A percentile compares a stretch with the other conserved stretches of the same genome.
phyloP scores from a whole-genome alignment of 1,140 invertebrate species.

The Lysiphlebus fabarum region DNA sequence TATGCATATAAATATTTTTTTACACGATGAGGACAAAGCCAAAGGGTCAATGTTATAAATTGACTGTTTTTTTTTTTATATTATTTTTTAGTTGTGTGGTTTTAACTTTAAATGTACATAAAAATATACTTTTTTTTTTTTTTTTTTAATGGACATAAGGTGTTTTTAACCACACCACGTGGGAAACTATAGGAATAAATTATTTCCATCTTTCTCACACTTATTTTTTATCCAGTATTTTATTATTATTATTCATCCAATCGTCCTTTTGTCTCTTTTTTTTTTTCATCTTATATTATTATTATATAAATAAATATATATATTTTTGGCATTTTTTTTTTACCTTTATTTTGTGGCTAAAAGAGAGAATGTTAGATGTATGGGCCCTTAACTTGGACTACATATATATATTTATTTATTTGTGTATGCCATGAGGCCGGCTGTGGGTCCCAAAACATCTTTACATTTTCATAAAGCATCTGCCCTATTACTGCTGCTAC shows the following conservation, averaged over 20 bases:
- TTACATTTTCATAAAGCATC: slow-evolving; percentile 48
- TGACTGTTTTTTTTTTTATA: too few species aligned
- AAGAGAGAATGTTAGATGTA: not conserved
- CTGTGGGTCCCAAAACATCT: slow-evolving; percentile 35
- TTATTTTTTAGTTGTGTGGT: too few species aligned
- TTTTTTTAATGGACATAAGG: slow-evolving; percentile 20
- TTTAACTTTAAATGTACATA: not conserved
- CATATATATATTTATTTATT: slow-evolving; percentile 14
- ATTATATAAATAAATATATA: too few species aligned
- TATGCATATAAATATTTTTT: too few species aligned
- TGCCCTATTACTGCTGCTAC: slow-evolving; percentile 40
- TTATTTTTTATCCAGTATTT: not conserved
- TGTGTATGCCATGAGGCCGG: slow-evolving; percentile 30
- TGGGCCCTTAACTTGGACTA: not conserved
- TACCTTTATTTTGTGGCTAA: not conserved
- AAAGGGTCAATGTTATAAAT: too few species aligned
- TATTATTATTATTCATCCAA: not conserved
- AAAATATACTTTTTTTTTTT: too few species aligned
- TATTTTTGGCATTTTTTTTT: slow-evolving; percentile 3
- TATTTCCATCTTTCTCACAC: slow-evolving; percentile 15
- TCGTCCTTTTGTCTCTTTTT: not conserved
- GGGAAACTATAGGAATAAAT: slow-evolving; percentile 25
- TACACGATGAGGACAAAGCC: too few species aligned
- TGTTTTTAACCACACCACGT: slow-evolving; percentile 21
- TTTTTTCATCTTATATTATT: slow-evolving; percentile 5